Evolutionary conservation across 2,888 invertebrate species (phyloP).

Genomic region (Idaea aversata): DNA sequence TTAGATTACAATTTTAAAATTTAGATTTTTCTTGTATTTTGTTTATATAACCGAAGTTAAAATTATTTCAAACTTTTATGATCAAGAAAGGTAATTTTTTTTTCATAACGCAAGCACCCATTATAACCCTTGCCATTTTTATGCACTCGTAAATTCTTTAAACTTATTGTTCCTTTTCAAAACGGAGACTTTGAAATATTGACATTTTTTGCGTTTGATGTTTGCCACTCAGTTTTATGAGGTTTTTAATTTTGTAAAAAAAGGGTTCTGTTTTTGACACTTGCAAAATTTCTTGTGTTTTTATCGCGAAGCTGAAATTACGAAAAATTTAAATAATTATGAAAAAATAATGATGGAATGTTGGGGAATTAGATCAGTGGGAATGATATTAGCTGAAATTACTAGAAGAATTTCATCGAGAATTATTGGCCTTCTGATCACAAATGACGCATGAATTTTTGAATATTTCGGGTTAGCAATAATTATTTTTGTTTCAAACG

Average conservation of each 20-base stretch:
- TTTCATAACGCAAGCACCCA: conserved; percentile 15
- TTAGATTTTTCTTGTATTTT: too few relatives aligned
- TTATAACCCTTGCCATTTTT: conserved; percentile 61
- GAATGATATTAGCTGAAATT: too few relatives aligned
- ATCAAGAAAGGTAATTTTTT: not conserved
- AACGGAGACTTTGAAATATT: conserved; percentile 70
- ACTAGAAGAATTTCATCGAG: too few relatives aligned
- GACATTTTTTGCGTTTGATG: conserved; percentile 70
- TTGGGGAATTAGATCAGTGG: too few relatives aligned
- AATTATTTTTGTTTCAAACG: too few relatives aligned
- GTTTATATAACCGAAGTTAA: too few relatives aligned
- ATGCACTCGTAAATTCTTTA: conserved; percentile 64
- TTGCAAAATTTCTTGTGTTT: not conserved
- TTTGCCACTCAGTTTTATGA: conserved; percentile 40
- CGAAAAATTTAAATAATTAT: too few relatives aligned
- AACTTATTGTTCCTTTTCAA: conserved; percentile 75
- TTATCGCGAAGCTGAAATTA: not conserved
- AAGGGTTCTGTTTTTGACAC: not conserved
- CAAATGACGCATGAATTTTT: too few relatives aligned
- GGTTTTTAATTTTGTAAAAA: conserved; percentile 6
- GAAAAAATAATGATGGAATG: too few relatives aligned
- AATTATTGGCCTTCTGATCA: too few relatives aligned
- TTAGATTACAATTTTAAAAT: too few relatives aligned
- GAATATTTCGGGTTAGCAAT: too few relatives aligned
- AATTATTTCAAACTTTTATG: not conserved